These are phyloP conservation scores for Neoitamus cyanurus DNA, from an alignment of 2,888 invertebrate species.

Conservation along the genomic window DNA sequence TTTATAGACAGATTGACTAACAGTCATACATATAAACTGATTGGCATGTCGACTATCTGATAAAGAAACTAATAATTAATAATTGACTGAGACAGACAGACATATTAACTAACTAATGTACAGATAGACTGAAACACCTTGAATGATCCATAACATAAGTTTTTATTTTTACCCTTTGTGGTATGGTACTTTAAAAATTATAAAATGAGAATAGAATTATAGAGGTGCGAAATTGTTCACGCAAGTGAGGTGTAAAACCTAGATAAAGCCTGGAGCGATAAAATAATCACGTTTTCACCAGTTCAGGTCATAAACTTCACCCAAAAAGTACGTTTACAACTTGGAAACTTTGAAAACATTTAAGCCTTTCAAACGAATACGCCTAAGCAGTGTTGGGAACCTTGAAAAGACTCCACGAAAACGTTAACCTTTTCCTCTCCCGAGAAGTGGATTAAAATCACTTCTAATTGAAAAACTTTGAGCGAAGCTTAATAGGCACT, in stretches of 20 bases:
- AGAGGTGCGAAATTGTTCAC: too few species aligned
- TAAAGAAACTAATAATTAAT: too few species aligned
- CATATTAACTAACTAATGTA: too few species aligned
- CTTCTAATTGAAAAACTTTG: constrained; percentile 5
- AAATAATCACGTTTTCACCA: not conserved
- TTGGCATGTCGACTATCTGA: too few species aligned
- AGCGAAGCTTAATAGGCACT: not conserved
- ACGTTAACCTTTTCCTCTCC: not conserved
- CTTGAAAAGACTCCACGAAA: not conserved
- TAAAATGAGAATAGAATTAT: not conserved
- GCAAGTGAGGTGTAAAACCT: too few species aligned
- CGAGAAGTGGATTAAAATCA: not conserved
- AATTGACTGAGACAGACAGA: too few species aligned
- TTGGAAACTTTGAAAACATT: not conserved
- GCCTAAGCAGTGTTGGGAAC: not conserved
- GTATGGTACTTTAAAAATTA: too few species aligned
- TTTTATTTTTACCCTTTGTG: too few species aligned
- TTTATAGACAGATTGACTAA: too few species aligned
- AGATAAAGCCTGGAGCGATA: not conserved
- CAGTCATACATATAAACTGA: too few species aligned
- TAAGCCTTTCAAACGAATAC: not conserved
- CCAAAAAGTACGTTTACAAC: not conserved
- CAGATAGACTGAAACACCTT: too few species aligned
- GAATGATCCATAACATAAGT: too few species aligned
- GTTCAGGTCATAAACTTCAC: not conserved